These are phyloP conservation scores for Drosophila setifemur DNA, from an alignment of 1,140 invertebrate genomes.

Conservation along the genomic window DNA sequence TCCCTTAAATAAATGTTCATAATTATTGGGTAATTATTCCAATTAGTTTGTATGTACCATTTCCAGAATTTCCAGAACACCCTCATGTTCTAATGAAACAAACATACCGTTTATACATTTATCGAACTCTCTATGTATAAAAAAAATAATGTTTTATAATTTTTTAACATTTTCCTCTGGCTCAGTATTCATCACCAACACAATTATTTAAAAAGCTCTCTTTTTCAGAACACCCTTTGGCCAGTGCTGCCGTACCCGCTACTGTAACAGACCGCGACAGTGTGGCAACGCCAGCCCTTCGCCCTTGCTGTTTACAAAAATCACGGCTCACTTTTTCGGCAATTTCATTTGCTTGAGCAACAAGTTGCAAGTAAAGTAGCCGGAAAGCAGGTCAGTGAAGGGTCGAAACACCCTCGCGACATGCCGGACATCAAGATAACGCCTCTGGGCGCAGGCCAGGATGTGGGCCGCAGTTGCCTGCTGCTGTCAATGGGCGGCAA, in stretches of 20 bases:
- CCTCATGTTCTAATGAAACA: too few relatives aligned
- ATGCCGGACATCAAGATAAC: conserved; percentile 97
- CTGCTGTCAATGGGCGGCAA: conserved; percentile 98
- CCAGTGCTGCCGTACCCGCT: neutral
- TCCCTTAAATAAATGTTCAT: too few relatives aligned
- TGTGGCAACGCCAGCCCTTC: conserved; percentile 23
- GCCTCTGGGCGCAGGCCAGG: conserved; percentile 95
- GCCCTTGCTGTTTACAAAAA: conserved; percentile 42
- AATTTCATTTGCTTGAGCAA: conserved; percentile 11
- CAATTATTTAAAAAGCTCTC: too few relatives aligned
- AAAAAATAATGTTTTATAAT: too few relatives aligned
- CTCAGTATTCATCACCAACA: too few relatives aligned
- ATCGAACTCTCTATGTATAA: too few relatives aligned
- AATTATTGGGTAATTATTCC: too few relatives aligned
- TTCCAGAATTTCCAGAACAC: too few relatives aligned
- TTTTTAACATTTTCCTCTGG: too few relatives aligned
- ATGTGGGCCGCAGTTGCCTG: conserved; percentile 99
- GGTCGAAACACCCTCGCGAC: conserved; percentile 8
- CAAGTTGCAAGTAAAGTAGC: conserved; percentile 5
- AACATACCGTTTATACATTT: too few relatives aligned
- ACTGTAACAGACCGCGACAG: neutral
- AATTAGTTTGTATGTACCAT: too few relatives aligned
- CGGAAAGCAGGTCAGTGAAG: neutral
- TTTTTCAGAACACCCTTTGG: neutral
- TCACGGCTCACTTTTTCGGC: conserved; percentile 24